Evolutionary conservation across 2,888 invertebrate species (phyloP).

Genomic region (Dryadula phaetusa): DNA sequence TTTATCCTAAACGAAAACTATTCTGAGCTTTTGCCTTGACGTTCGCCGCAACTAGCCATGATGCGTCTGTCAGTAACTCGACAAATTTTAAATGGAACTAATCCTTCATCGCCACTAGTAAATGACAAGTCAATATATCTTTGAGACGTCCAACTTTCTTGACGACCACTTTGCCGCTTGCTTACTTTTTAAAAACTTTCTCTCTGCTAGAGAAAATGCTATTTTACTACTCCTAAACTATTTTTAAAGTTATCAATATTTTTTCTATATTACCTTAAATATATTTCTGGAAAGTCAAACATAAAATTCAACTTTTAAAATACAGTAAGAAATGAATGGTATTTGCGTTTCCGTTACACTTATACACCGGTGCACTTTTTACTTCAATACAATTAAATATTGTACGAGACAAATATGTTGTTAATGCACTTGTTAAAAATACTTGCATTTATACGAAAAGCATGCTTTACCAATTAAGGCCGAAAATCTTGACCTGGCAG

Average conservation of each 20-base stretch:
- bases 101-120: slow-evolving; percentile 25
- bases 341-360: slow-evolving; percentile 7
- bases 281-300: neutral
- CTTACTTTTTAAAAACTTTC: slow-evolving; percentile 37
- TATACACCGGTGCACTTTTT: neutral
- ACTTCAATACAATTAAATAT: neutral
- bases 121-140: slow-evolving; percentile 30
- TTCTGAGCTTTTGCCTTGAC: slow-evolving; percentile 30
- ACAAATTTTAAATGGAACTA: slow-evolving; percentile 29
- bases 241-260: neutral
- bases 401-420: neutral
- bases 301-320: neutral
- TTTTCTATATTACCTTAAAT: neutral
- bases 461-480: slow-evolving; percentile 26
- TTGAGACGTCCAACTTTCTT: slow-evolving; percentile 28
- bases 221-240: slow-evolving; percentile 15
- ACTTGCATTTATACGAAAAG: neutral
- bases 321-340: neutral
- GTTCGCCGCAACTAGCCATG: slow-evolving; percentile 15
- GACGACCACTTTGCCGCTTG: slow-evolving; percentile 21
- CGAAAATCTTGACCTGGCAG: slow-evolving; percentile 40
- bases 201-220: slow-evolving; percentile 25
- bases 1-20: slow-evolving; percentile 35
- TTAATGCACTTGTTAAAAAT: neutral
- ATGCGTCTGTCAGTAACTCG: slow-evolving; percentile 25